Evolutionary conservation across 2,113 vertebrate genomes (phyloP).

Genomic region (Anarrhichthys ocellatus): DNA sequence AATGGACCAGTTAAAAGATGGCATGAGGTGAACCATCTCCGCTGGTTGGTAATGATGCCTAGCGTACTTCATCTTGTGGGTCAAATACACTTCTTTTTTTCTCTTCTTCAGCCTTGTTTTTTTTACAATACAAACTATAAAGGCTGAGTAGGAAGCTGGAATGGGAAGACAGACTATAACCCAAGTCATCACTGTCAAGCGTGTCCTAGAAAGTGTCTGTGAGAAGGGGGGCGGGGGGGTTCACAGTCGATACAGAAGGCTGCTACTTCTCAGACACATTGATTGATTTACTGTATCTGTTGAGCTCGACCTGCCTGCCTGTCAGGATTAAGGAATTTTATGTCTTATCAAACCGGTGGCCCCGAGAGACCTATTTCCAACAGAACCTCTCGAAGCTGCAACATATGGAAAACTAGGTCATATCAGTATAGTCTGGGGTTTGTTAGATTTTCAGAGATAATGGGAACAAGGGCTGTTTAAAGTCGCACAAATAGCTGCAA

Average conservation of each 20-base stretch:
- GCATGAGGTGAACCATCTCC: constrained; percentile 70
- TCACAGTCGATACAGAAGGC: constrained; percentile 67
- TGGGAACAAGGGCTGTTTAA: constrained; percentile 7
- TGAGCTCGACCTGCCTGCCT: constrained; percentile 71
- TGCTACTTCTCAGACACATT: constrained; percentile 71
- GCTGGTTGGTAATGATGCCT: constrained; percentile 74
- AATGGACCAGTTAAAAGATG: constrained; percentile 76
- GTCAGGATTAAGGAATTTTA: constrained; percentile 79
- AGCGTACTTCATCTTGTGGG: constrained; percentile 63
- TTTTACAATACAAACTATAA: constrained; percentile 8
- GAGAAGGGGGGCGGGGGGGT: background rate
- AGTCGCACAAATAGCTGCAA: constrained; percentile 24
- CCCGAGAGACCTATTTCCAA: constrained; percentile 59
- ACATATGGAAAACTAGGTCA: constrained; percentile 61
- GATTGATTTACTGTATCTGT: constrained; percentile 81
- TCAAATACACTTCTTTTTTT: constrained; percentile 51
- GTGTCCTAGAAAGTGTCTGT: constrained; percentile 49
- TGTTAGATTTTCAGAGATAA: constrained; percentile 53
- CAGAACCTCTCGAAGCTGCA: constrained; percentile 52
- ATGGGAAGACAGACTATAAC: constrained; percentile 14
- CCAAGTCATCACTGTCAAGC: constrained; percentile 17
- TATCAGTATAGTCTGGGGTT: constrained; percentile 32
- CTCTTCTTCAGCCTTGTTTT: background rate
- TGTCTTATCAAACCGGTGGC: constrained; percentile 73
- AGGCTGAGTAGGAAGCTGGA: background rate